These are phyloP conservation scores for Hippocampus comes DNA, from an alignment of 2,113 vertebrate genomes.

Conservation along the genomic window DNA sequence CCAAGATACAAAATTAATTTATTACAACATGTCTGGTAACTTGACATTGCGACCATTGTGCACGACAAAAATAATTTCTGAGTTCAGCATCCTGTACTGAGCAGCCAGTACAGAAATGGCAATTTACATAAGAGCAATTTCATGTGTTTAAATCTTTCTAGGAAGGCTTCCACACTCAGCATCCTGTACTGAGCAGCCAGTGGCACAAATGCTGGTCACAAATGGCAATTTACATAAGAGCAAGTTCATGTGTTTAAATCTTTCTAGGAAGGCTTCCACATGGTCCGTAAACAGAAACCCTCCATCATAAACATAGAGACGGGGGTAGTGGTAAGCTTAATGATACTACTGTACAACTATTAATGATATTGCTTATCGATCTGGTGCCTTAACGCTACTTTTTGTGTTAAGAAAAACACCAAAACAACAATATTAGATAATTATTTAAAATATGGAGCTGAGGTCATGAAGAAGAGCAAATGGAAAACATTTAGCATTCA, in stretches of 20 bases:
- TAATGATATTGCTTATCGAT: no score
- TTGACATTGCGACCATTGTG: no score
- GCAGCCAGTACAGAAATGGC: conserved; percentile 5
- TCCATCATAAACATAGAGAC: conserved; percentile 25
- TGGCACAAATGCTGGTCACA: neutral
- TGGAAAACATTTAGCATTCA: neutral
- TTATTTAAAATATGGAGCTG: conserved; percentile 5
- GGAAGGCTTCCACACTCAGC: conserved; percentile 28
- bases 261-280: conserved; percentile 40
- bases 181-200: no score
- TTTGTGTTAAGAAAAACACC: no score
- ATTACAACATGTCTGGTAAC: no score
- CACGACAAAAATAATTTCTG: no score
- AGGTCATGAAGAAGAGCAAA: neutral
- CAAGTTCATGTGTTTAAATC: conserved; percentile 39
- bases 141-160: conserved; percentile 43
- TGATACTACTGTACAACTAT: no score
- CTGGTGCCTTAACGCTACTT: no score
- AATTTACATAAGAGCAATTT: conserved; percentile 29
- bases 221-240: conserved; percentile 26
- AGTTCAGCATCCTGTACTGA: neutral
- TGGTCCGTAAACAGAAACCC: conserved; percentile 37
- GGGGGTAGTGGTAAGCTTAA: no score
- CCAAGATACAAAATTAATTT: no score
- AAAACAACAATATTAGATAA: no score